Base-by-base conservation (phyloP, 2,797 vertebrate genomes). In the Rhinophrynus dorsalis region DNA sequence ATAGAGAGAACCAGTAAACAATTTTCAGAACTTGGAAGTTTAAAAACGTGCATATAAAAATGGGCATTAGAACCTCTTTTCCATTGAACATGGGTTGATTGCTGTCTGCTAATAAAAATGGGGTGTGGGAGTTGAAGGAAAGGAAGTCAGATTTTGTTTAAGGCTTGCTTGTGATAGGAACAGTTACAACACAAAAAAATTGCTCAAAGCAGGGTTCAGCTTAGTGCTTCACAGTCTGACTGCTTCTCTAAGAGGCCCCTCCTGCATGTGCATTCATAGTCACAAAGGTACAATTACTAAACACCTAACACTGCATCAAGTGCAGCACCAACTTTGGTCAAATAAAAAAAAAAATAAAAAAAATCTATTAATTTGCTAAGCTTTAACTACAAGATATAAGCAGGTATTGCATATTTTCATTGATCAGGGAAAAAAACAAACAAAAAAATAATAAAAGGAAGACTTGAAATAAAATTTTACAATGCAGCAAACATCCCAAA, bases 361-460 rank as follows among this genome's bases (percentile, higher is more conserved):
- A 82, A 85, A 89, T 89, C 83, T 74, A 80, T 83, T 85, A 81
- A 82, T 86, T 85, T 55, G 86, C 88, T 90, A 92, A 90, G 89
- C 88, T 90, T 86, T 85, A 48, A 90, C 86, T 88, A 92, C 83
- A 88, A 88, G 92, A 95, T 93, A 94, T 93, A 95, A 95, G 93
- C 92, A 92, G 91, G 89, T 93, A 92, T 97, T 98, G 95, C 95
- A 98, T 98, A 96, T 95, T 94, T 94, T 90, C 91, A 92, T 90
- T 86, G 92, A 87, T 94, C 86, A 89, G 90, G 91, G 85, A 83
- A 88, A 77, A 42, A 54, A 68, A 42, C 38, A 21, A n/a, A n/a
- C n/a, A n/a, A n/a, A n/a, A 76, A 60, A 60, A 79, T 77, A 76
- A 80, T 79, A 86, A 74, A 85, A 92, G 92, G 92, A 94, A 94